Evolutionary conservation across 2,888 invertebrate genomes (phyloP).

Genomic region (Dryococelus australis): DNA sequence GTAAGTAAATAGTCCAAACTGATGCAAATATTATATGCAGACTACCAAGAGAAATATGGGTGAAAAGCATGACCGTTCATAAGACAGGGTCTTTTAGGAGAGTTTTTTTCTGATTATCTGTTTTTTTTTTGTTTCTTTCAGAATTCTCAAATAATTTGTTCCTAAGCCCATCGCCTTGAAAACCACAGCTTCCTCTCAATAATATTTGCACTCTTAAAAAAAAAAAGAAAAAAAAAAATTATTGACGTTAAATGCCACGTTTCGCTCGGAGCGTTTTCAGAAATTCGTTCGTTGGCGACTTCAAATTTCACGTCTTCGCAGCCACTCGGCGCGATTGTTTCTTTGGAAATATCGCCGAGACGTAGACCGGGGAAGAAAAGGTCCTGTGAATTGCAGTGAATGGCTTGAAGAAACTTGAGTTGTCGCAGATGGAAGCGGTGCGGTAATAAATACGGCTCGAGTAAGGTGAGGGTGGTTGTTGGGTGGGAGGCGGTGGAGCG

Average conservation of each 20-base stretch:
- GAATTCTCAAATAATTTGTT: too few species aligned
- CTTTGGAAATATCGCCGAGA: background rate
- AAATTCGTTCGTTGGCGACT: background rate
- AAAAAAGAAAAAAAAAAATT: too few species aligned
- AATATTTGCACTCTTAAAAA: background rate
- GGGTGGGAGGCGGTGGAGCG: too few species aligned
- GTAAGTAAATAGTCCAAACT: too few species aligned
- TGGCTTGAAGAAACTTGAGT: background rate
- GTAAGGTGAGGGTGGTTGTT: background rate
- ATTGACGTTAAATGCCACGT: background rate
- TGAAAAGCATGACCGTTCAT: too few species aligned
- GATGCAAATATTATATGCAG: too few species aligned
- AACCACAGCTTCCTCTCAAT: too few species aligned
- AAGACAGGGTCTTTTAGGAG: too few species aligned
- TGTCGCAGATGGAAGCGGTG: background rate
- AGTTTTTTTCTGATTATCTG: too few species aligned
- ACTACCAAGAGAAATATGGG: too few species aligned
- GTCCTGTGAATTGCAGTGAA: background rate
- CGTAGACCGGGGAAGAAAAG: background rate
- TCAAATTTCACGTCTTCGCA: background rate
- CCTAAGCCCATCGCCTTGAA: too few species aligned
- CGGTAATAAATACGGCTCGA: background rate
- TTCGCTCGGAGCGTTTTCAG: background rate
- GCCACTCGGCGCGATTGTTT: background rate
- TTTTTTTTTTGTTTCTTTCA: too few species aligned